Evolutionary conservation across 2,888 invertebrate species (phyloP), one percentile per base, ranked within the genome.

Genomic region (Sphecodes monilicornis): DNA sequence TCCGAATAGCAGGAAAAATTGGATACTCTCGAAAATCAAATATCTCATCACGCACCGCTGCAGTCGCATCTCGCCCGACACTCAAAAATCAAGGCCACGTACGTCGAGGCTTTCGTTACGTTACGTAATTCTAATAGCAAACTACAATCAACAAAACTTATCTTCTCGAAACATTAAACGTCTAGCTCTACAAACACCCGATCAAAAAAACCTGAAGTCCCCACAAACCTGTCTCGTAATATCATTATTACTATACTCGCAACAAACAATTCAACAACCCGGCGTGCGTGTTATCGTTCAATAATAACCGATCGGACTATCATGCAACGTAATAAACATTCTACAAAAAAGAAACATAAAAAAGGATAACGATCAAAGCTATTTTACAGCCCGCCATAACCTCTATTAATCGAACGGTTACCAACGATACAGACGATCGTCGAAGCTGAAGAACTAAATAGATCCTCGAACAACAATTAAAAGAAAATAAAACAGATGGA

Each of bases 1-100:
- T 84, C 13, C 50, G 41, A 83, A 83, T 71, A 82, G n/a, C 18
- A 82, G 84, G 84, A 74, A 39, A 73, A 64, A 39, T 74, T 29
- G 70, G 77, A 32, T 36, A 50, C 26, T 11, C 26, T 54, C 50
- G 11, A 11, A 41, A n/a, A 39, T 60, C 4, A 5, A 36, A 18
- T 6, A 22, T 68, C n/a, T 39, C 39, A 29, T 60, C 68, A 4
- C 39, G 39, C 39, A 22, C 68, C 39, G 68, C 22, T 68, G n/a
- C 39, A 36, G n/a, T 39, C 11, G 68, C 36, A 4, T 39, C n/a
- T 39, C 13, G 11, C 39, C 5, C n/a, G 68, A n/a, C 4, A 68
- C n/a, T 13, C 18, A 66, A 60, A 66, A 66, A 66, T 8, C 64
- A 36, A 66, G 32, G 36, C 22, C 64, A 36, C 10, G 64, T 22